Conservation (phyloP, 1,140 invertebrate genomes). For the Triops cancriformis region DNA sequence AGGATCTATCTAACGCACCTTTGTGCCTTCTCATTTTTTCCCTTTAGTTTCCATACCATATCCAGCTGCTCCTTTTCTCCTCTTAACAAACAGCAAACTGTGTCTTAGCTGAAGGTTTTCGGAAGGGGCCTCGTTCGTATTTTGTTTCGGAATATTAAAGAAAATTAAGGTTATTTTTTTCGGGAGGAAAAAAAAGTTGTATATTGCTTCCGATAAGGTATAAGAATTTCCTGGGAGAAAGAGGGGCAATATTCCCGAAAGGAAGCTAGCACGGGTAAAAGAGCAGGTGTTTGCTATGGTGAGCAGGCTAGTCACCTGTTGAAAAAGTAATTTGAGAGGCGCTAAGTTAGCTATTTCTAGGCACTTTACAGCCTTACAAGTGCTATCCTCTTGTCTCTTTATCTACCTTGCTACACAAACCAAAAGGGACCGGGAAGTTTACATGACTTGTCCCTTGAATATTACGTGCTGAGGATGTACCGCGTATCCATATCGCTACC, state of each 20-base stretch:
- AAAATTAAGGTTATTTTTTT: background rate
- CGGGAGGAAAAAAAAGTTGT: background rate
- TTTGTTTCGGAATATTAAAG: background rate
- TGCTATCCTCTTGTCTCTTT: background rate
- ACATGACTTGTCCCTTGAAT: background rate
- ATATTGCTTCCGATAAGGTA: background rate
- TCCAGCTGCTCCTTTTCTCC: background rate
- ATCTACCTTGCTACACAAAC: background rate
- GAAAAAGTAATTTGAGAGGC: background rate
- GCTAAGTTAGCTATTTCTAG: background rate
- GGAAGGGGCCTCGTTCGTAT: background rate
- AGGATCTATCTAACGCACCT: background rate
- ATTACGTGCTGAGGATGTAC: background rate
- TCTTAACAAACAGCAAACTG: background rate
- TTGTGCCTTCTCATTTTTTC: background rate
- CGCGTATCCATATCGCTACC: background rate
- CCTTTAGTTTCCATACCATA: background rate
- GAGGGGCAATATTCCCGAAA: background rate
- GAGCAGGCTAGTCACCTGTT: background rate
- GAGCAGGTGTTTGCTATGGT: background rate
- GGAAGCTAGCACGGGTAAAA: conserved; percentile 1
- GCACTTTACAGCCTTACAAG: background rate
- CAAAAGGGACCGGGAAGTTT: background rate
- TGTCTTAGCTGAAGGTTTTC: background rate
- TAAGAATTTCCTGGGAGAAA: background rate